These are phyloP conservation scores for Lamprotornis superbus DNA, from an alignment of 2,113 vertebrate genomes.

Conservation along the genomic window DNA sequence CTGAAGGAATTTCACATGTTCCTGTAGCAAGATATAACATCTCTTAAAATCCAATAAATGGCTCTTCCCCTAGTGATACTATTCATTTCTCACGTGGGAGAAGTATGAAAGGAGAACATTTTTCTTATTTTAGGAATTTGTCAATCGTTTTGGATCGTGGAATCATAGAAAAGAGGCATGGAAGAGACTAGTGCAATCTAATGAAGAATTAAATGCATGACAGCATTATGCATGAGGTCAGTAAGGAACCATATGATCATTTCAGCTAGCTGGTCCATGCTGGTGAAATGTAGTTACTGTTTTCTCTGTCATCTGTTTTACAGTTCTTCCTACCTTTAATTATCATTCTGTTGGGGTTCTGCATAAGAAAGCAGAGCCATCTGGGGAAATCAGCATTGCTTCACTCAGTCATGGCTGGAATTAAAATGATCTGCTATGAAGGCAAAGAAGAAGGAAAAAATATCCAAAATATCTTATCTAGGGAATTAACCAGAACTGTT, in stretches of 20 bases:
- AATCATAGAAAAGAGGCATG: not conserved
- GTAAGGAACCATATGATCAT: not conserved
- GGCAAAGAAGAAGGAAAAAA: not conserved
- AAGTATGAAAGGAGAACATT: not conserved
- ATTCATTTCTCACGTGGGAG: not conserved
- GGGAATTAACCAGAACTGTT: conserved; percentile 5
- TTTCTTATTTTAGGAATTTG: not conserved
- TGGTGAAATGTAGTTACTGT: not conserved
- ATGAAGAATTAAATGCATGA: not conserved
- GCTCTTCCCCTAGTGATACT: not conserved
- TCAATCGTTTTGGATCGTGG: not conserved
- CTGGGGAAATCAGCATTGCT: conserved; percentile 56
- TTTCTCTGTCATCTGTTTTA: not conserved
- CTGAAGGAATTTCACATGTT: not conserved
- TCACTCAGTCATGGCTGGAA: conserved; percentile 21
- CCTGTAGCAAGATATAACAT: not conserved
- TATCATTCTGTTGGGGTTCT: conserved; percentile 33
- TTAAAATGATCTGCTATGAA: conserved; percentile 49
- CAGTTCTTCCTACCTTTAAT: conserved; percentile 28
- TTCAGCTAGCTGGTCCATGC: not conserved
- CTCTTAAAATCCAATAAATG: not conserved
- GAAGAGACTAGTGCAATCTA: not conserved
- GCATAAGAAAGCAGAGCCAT: conserved; percentile 41
- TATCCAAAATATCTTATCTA: not conserved
- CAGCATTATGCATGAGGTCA: not conserved